Conservation (phyloP, 2,888 invertebrate genomes). For the Conchocele bisecta region DNA sequence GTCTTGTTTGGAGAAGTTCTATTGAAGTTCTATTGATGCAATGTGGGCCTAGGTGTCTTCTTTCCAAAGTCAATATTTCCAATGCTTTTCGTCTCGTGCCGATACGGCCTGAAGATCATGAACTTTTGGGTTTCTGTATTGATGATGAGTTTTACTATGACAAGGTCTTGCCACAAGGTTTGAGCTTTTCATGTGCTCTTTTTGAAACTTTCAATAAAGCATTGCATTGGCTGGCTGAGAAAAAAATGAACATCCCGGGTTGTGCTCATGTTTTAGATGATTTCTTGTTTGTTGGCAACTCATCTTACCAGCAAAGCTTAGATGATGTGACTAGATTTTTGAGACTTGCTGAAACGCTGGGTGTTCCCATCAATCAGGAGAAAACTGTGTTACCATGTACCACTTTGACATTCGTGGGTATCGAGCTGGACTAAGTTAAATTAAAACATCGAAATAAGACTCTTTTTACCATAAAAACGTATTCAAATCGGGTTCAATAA, state of each 20-base stretch:
- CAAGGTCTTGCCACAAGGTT: constrained; percentile 12
- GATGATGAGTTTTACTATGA: constrained; percentile 23
- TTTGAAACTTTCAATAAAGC: constrained; percentile 25
- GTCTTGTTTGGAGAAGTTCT: too few species aligned
- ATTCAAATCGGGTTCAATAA: too few species aligned
- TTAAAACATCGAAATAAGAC: too few species aligned
- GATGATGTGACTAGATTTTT: constrained; percentile 9
- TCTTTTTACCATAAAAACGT: too few species aligned
- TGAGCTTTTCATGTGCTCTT: constrained; percentile 12
- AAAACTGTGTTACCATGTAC: constrained; percentile 34
- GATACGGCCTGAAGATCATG: constrained; percentile 1
- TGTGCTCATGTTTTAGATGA: constrained; percentile 26
- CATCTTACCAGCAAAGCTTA: constrained; percentile 7
- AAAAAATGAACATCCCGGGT: constrained; percentile 8
- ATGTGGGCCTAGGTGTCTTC: neutral
- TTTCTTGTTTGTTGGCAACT: constrained; percentile 23
- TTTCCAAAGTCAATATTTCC: constrained; percentile 20
- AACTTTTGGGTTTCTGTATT: constrained; percentile 15
- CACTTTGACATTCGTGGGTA: constrained; percentile 13
- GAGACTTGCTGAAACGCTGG: constrained; percentile 11
- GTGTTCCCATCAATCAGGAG: constrained; percentile 31
- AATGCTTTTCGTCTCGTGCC: constrained; percentile 18
- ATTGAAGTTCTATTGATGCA: neutral
- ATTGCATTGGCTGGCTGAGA: constrained; percentile 7
- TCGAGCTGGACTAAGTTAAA: constrained; percentile 24